phyloP scores from a whole-genome alignment of 2,888 invertebrate species.

The Drosophila buzzatii region DNA sequence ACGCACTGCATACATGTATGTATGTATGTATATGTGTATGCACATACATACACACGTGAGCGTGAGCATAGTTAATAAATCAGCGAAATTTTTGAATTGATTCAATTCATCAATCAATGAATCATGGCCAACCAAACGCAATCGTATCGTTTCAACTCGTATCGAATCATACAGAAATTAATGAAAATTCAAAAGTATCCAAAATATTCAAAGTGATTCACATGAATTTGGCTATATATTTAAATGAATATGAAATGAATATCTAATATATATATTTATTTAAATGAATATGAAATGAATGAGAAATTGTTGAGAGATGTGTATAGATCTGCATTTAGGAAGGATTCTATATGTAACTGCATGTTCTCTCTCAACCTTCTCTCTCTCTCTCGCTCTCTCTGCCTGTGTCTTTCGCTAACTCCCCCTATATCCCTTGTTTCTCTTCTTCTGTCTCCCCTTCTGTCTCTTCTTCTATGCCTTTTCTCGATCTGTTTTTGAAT shows the following conservation, averaged over 20 bases:
- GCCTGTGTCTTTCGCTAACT: too few species aligned
- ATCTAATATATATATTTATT: too few species aligned
- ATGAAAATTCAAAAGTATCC: slow-evolving; percentile 4
- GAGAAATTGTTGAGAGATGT: neutral
- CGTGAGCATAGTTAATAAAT: slow-evolving; percentile 30
- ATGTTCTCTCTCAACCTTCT: neutral
- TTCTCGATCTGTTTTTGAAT: neutral
- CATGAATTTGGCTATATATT: too few species aligned
- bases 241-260: too few species aligned
- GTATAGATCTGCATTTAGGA: neutral
- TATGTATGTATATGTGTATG: neutral
- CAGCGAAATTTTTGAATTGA: slow-evolving; percentile 19
- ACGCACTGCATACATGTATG: slow-evolving; percentile 13
- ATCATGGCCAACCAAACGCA: slow-evolving; percentile 15
- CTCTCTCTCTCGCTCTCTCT: neutral
- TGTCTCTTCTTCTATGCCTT: too few species aligned
- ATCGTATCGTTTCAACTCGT: slow-evolving; percentile 10
- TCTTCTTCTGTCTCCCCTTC: neutral
- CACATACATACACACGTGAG: neutral
- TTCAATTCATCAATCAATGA: slow-evolving; percentile 31
- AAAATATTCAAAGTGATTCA: slow-evolving; percentile 3
- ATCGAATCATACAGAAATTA: neutral
- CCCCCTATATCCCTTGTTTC: neutral
- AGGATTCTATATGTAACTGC: neutral
- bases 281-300: too few species aligned